Base-by-base conservation (phyloP, 2,797 vertebrate species). In the Cygnus olor region DNA sequence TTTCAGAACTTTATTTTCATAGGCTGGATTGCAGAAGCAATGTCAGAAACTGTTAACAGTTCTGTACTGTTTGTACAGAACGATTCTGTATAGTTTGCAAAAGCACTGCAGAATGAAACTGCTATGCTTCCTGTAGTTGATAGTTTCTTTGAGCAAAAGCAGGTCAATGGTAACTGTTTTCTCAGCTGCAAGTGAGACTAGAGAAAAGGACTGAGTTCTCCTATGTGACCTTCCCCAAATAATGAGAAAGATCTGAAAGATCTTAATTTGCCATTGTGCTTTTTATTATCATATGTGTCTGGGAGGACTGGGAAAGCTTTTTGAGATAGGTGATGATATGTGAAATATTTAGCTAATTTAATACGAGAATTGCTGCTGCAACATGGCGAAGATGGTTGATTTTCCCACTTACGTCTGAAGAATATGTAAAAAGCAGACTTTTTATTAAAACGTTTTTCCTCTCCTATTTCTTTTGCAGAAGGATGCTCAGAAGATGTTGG, bases 401-500 rank as follows among this genome's bases (percentile, higher is more conserved):
- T 80, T 88, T 13, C 11, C 16, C 16, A 28, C n/a, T 68, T 80
- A 22, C 13, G 17, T 53, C 66, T 88, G 53, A 84, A 76, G 24
- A 86, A 80, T 20, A 24, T 77, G 2, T 88, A 18, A 77, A 60
- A 88, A 87, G 65, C 0, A 36, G 49, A 16, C 20, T 3, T 73
- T 27, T 30, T 44, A 3, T 70, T 88, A 60, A 30, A 60, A 28
- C 5, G 4, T 0, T 34, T 83, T 89, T 80, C 83, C 13, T 72
- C 18, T 9, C 5, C 0, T 49, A 19, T 89, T 80, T 57, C 38
- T 93, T 81, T 63, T 90, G 64, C 97, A 98, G 98, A 98, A 97
- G 96, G 98, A 99, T 60, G 97, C 98, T 1, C 89, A 97, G n/a
- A 98, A 95, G n/a, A 80, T 98, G 54, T 88, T 98, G 73, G 98